phyloP scores from a whole-genome alignment of 2,888 invertebrate species.

The Trachelus troglodyta region DNA sequence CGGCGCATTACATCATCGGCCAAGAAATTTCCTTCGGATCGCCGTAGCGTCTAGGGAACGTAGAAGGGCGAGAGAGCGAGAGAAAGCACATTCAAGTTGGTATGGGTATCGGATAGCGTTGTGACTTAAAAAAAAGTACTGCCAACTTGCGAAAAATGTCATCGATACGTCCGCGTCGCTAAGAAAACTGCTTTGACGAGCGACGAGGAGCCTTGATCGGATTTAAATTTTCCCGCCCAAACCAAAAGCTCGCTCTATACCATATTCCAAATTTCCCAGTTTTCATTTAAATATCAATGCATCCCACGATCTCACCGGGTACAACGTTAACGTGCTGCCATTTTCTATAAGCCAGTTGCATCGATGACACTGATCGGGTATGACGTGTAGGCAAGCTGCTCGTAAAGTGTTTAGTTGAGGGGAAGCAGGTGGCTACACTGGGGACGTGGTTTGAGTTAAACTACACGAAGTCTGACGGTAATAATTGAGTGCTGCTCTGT shows the following conservation, averaged over 20 bases:
- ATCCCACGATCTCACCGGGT: slow-evolving; percentile 19
- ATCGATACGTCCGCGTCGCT: background rate
- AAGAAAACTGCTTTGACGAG: background rate
- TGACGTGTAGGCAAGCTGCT: slow-evolving; percentile 65
- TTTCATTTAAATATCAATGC: slow-evolving; percentile 32
- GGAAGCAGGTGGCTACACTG: slow-evolving; percentile 38
- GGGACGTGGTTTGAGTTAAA: slow-evolving; percentile 52
- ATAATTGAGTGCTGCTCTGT: slow-evolving; percentile 66
- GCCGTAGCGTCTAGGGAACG: background rate
- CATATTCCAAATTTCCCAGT: background rate
- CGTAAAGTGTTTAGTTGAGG: slow-evolving; percentile 66
- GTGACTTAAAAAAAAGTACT: background rate
- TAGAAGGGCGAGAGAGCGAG: slow-evolving; percentile 9
- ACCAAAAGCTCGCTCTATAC: background rate
- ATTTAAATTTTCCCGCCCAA: background rate
- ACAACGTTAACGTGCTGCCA: slow-evolving; percentile 62
- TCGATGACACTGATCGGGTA: slow-evolving; percentile 61
- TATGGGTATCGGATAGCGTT: background rate
- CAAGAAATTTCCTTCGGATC: slow-evolving; percentile 53
- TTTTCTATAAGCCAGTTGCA: slow-evolving; percentile 61
- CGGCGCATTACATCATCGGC: slow-evolving; percentile 57
- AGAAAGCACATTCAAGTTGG: slow-evolving; percentile 8
- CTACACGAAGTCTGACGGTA: slow-evolving; percentile 65
- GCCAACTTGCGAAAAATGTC: background rate
- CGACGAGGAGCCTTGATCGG: background rate